phyloP scores from a whole-genome alignment of 1,140 invertebrate genomes.

The Alviniconcha marisindica region DNA sequence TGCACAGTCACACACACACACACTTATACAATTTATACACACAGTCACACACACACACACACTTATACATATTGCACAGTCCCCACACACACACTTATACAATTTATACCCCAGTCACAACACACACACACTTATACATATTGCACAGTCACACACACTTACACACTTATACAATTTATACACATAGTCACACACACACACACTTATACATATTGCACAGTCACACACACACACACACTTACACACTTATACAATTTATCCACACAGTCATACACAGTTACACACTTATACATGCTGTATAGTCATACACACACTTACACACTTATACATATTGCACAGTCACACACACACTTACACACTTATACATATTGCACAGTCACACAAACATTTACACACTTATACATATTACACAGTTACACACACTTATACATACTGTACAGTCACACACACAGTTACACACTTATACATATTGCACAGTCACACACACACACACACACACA shows the following conservation, averaged over 20 bases:
- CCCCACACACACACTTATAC: not conserved
- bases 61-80: not conserved
- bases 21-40: too few relatives aligned
- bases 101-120: not conserved
- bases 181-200: not conserved
- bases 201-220: not conserved
- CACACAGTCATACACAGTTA: too few relatives aligned
- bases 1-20: not conserved
- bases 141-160: not conserved
- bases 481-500: not conserved
- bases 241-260: not conserved
- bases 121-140: not conserved
- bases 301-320: not conserved
- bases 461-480: too few relatives aligned
- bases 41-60: not conserved
- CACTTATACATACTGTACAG: too few relatives aligned
- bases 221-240: not conserved
- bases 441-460: too few relatives aligned
- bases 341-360: too few relatives aligned
- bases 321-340: too few relatives aligned
- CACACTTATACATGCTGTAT: not conserved
- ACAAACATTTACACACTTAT: not conserved
- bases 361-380: too few relatives aligned
- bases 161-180: too few relatives aligned
- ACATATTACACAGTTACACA: not conserved